These are phyloP conservation scores for Chloromyia formosa DNA, from an alignment of 2,888 invertebrate genomes.

Conservation along the genomic window DNA sequence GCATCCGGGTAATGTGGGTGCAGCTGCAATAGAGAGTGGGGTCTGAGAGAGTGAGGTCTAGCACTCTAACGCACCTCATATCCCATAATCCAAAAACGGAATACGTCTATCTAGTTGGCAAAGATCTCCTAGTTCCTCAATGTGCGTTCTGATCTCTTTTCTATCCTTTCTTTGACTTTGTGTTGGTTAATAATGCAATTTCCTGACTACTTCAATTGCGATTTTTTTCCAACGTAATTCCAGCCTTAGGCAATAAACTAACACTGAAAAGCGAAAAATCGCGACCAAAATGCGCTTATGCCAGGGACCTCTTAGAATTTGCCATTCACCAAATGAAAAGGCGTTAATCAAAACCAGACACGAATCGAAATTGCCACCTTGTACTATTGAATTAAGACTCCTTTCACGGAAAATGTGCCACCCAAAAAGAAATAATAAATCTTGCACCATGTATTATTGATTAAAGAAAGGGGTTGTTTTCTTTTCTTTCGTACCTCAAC, in stretches of 20 bases:
- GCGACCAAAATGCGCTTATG: neutral
- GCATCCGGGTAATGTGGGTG: too few relatives aligned
- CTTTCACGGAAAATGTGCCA: conserved; percentile 3
- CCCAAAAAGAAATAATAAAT: neutral
- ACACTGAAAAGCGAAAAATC: neutral
- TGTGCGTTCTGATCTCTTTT: too few relatives aligned
- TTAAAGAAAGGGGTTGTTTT: neutral
- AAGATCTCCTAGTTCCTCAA: too few relatives aligned
- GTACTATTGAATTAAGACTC: conserved; percentile 10
- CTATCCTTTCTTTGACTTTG: too few relatives aligned
- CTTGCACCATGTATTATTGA: neutral
- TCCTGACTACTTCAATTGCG: too few relatives aligned
- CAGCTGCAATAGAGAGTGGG: too few relatives aligned
- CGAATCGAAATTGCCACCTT: conserved; percentile 25
- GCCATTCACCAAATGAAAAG: neutral
- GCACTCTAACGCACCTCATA: too few relatives aligned
- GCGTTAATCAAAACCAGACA: conserved; percentile 16
- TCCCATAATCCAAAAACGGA: too few relatives aligned
- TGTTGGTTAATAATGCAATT: too few relatives aligned
- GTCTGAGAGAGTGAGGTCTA: too few relatives aligned
- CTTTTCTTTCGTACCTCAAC: neutral
- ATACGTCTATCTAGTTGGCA: too few relatives aligned
- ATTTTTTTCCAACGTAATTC: too few relatives aligned
- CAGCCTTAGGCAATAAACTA: neutral
- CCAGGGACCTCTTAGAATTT: neutral